Evolutionary conservation across 2,888 invertebrate genomes (phyloP).

Genomic region (Heliconius hortense): DNA sequence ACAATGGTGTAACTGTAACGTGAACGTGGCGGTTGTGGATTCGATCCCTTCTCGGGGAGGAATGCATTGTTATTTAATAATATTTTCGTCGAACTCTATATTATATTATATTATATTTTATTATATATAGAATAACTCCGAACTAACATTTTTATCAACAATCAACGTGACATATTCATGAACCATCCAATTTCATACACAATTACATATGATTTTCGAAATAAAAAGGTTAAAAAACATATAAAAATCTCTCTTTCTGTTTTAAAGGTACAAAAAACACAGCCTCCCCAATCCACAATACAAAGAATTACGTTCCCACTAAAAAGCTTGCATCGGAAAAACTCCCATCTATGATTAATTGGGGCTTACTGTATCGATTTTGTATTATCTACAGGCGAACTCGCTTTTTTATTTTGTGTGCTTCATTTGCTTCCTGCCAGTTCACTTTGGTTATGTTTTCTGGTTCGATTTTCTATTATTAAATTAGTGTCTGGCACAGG

Average conservation of each 20-base stretch:
- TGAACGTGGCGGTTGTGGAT: too few relatives aligned
- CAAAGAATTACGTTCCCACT: constrained; percentile 45
- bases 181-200: neutral
- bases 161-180: neutral
- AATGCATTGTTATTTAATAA: too few relatives aligned
- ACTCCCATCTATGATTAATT: constrained; percentile 57
- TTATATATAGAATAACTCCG: too few relatives aligned
- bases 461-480: constrained; percentile 28
- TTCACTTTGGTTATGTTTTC: constrained; percentile 28
- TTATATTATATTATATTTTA: too few relatives aligned
- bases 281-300: constrained; percentile 43
- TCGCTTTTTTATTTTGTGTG: constrained; percentile 41
- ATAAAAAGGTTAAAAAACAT: too few relatives aligned
- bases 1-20: too few relatives aligned
- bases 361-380: constrained; percentile 64
- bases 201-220: neutral
- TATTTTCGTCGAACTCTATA: too few relatives aligned
- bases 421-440: constrained; percentile 31
- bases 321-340: constrained; percentile 45
- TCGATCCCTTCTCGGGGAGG: too few relatives aligned
- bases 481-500: neutral
- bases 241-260: constrained; percentile 6
- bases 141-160: neutral
- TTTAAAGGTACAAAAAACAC: constrained; percentile 39
- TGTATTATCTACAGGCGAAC: constrained; percentile 52